Conservation (phyloP, 2,113 vertebrate genomes). For the Hyperopisus bebe region DNA sequence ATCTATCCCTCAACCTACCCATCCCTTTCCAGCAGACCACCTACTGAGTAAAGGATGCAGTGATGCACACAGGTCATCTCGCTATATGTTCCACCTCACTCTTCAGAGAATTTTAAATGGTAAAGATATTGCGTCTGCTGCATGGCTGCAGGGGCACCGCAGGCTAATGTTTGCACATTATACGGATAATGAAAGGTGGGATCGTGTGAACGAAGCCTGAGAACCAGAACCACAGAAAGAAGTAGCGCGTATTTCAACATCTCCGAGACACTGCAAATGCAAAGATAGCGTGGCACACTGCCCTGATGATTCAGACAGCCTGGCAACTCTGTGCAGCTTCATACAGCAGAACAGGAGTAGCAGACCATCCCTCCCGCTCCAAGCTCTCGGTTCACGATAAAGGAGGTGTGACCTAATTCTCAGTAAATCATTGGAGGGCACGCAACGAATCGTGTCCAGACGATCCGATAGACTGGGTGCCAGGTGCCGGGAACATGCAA, state of each 20-base stretch:
- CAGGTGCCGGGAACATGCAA: neutral
- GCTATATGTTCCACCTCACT: neutral
- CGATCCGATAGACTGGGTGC: neutral
- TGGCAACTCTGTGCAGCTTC: neutral
- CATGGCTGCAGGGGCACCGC: neutral
- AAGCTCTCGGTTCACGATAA: neutral
- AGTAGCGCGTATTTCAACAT: neutral
- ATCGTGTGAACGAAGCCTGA: neutral
- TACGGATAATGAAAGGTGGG: neutral
- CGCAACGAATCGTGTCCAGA: neutral
- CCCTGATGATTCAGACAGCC: neutral
- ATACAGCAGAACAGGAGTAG: neutral
- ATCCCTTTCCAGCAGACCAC: neutral
- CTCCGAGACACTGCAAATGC: neutral
- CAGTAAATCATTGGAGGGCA: neutral
- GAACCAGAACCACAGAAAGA: neutral
- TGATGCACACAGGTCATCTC: neutral
- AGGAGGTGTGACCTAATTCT: neutral
- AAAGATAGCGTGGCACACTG: neutral
- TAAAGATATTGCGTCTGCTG: neutral
- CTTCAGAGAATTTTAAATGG: neutral
- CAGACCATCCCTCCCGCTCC: neutral
- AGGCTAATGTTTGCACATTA: neutral
- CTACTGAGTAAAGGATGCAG: neutral
- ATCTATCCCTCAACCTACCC: neutral